phyloP scores from a whole-genome alignment of 2,113 vertebrate species.

The Hemiscyllium ocellatum region DNA sequence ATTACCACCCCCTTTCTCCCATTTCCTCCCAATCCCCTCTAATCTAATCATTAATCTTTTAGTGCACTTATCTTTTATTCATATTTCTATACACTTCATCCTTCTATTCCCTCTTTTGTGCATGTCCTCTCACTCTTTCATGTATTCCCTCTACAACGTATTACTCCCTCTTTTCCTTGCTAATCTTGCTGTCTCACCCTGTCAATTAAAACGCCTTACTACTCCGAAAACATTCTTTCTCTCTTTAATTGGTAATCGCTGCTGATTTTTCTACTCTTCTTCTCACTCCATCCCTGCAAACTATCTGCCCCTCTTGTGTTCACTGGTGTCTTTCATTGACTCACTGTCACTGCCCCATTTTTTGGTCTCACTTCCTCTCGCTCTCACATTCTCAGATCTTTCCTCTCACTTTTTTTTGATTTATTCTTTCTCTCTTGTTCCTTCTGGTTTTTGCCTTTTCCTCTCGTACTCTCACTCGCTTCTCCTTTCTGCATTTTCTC shows the following conservation, averaged over 20 bases:
- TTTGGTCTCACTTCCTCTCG: not conserved
- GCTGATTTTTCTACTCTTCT: not conserved
- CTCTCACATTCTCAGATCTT: not conserved
- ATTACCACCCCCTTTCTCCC: not conserved
- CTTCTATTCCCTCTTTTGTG: not conserved
- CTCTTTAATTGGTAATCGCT: not conserved
- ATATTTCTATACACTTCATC: not conserved
- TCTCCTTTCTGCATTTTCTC: not conserved
- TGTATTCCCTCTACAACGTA: not conserved
- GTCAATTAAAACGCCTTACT: not conserved
- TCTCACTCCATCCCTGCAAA: not conserved
- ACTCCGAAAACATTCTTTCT: not conserved
- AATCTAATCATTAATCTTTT: not conserved
- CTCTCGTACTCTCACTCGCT: not conserved
- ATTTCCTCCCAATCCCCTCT: not conserved
- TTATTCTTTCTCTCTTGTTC: not conserved
- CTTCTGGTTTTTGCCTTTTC: not conserved
- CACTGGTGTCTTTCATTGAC: not conserved
- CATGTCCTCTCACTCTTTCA: not conserved
- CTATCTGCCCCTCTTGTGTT: not conserved
- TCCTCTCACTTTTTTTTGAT: not conserved
- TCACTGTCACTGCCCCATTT: not conserved
- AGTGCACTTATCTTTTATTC: not conserved
- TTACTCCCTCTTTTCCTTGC: not conserved
- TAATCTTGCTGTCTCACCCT: not conserved